A percentile compares a stretch with the other conserved stretches of the same genome.
Evolutionary conservation across 1,140 invertebrate genomes (phyloP).

Genomic region (Caenorhabditis brenneri): DNA sequence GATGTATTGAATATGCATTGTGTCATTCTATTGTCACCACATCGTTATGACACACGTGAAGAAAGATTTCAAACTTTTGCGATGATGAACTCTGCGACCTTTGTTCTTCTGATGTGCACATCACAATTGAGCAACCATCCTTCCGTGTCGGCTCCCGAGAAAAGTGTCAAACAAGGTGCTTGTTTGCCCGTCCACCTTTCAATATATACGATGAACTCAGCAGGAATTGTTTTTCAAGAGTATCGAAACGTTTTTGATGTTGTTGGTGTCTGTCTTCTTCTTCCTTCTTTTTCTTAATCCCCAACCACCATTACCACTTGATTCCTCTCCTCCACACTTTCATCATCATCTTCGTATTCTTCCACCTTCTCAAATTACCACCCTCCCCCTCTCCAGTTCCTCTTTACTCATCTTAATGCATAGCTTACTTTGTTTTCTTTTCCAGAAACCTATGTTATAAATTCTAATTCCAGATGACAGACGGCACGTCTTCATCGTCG

Average conservation of each 20-base stretch:
- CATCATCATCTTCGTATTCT: neutral
- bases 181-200: neutral
- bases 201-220: too few species aligned
- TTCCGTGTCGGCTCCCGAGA: neutral
- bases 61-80: too few species aligned
- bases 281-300: too few species aligned
- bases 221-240: too few species aligned
- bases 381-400: neutral
- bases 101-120: conserved; percentile 4
- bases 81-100: neutral
- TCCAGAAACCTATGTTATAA: too few species aligned
- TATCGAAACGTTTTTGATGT: too few species aligned
- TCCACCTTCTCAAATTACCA: neutral
- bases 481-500: neutral
- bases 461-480: conserved; percentile 10
- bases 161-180: neutral
- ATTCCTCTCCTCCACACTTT: neutral
- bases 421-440: neutral
- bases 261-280: too few species aligned
- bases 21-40: too few species aligned
- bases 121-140: too few species aligned
- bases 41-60: too few species aligned
- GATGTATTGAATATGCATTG: too few species aligned
- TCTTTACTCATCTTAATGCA: neutral
- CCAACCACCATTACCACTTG: too few species aligned